phyloP scores from a whole-genome alignment of 2,888 invertebrate genomes.

The Ceratothoa steindachneri region DNA sequence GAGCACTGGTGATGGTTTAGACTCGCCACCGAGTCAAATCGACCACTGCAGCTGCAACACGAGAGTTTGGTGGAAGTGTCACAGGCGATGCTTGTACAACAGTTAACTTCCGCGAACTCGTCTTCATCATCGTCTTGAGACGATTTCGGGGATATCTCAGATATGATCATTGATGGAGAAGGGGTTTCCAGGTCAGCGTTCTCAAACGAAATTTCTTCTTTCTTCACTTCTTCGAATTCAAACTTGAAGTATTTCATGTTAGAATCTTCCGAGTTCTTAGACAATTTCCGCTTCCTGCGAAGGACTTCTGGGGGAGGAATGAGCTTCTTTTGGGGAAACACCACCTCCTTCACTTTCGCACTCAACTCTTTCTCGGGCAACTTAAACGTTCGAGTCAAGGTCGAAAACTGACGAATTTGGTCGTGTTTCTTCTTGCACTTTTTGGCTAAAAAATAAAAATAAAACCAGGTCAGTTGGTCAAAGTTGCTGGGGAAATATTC shows the following conservation, averaged over 20 bases:
- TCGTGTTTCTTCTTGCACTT: conserved; percentile 4
- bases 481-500: no score
- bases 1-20: not conserved
- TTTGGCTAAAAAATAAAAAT: not conserved
- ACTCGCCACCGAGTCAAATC: not conserved
- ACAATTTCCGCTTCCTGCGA: not conserved
- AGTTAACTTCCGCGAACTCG: no score
- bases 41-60: not conserved
- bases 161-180: not conserved
- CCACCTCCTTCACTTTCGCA: not conserved
- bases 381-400: not conserved
- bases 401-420: not conserved
- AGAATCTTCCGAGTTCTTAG: not conserved
- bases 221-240: not conserved
- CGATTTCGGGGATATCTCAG: not conserved
- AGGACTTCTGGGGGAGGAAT: not conserved
- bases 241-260: not conserved
- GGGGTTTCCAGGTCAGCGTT: not conserved
- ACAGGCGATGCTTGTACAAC: not conserved
- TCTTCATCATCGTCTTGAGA: not conserved
- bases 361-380: not conserved
- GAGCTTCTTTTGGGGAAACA: not conserved
- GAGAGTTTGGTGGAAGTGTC: not conserved
- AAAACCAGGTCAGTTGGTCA: no score
- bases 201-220: not conserved